Percentiles rank a stretch among this genome's conserved stretches.
These are phyloP conservation scores for Actenoides hombroni DNA, from an alignment of 2,113 vertebrate species.

Conservation along the genomic window DNA sequence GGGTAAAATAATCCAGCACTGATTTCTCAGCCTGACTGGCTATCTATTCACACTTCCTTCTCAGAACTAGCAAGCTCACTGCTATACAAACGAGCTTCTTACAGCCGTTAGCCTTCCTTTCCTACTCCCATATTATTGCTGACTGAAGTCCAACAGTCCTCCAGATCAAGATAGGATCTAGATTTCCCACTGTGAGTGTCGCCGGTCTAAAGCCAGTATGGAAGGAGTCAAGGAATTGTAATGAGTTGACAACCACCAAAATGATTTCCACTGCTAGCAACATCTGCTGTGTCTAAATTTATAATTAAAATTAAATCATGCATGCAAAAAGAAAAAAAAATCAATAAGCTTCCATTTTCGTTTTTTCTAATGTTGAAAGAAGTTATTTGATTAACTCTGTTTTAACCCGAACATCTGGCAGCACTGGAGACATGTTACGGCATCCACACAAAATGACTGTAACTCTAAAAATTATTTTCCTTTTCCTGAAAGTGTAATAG, in stretches of 20 bases:
- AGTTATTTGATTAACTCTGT: slow-evolving; percentile 58
- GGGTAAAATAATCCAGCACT: neutral
- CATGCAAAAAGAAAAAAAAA: slow-evolving; percentile 44
- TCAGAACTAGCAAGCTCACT: neutral
- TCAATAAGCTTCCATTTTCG: slow-evolving; percentile 42
- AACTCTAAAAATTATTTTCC: neutral
- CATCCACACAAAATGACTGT: neutral
- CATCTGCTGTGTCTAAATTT: slow-evolving; percentile 68
- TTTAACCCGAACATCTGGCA: slow-evolving; percentile 61
- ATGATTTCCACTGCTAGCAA: slow-evolving; percentile 35
- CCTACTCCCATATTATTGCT: accelerated
- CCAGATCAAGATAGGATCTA: neutral
- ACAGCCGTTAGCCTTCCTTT: neutral
- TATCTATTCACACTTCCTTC: neutral
- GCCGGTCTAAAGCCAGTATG: neutral
- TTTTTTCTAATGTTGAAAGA: neutral
- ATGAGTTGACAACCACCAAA: neutral
- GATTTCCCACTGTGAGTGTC: neutral
- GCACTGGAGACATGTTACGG: neutral
- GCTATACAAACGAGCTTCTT: neutral
- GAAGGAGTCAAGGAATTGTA: neutral
- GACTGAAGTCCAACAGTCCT: neutral
- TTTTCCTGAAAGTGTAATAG: neutral
- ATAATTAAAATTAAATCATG: slow-evolving; percentile 65
- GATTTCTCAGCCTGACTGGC: neutral